phyloP scores from a whole-genome alignment of 2,888 invertebrate genomes.

The Busseola fusca region DNA sequence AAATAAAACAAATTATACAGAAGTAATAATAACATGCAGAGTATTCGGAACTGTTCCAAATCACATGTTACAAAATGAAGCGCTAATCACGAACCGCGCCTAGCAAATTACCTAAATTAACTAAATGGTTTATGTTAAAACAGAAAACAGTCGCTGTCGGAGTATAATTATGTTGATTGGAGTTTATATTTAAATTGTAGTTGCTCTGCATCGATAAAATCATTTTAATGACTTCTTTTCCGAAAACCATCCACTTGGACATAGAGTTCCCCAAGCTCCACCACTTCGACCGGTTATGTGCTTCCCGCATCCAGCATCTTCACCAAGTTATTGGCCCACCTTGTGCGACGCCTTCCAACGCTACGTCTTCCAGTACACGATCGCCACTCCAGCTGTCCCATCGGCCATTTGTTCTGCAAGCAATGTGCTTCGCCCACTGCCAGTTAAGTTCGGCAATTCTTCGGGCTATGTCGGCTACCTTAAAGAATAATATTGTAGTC shows the following conservation, averaged over 20 bases:
- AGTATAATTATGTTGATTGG: conserved; percentile 44
- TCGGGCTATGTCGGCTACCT: not conserved
- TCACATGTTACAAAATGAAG: conserved; percentile 57
- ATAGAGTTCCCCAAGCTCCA: not conserved
- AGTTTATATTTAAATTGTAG: conserved; percentile 8
- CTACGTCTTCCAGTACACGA: not conserved
- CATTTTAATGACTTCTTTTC: not conserved
- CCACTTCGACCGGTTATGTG: not conserved
- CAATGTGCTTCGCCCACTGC: not conserved
- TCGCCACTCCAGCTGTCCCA: not conserved
- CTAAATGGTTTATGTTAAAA: conserved; percentile 58
- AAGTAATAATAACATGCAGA: conserved; percentile 47
- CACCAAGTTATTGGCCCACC: not conserved
- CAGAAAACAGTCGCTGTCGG: conserved; percentile 36
- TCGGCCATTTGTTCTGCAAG: not conserved
- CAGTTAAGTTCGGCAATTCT: not conserved
- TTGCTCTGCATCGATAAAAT: not conserved
- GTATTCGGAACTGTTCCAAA: conserved; percentile 54
- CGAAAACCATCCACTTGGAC: not conserved
- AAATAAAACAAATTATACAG: conserved; percentile 37
- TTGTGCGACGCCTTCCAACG: not conserved
- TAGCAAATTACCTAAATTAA: conserved; percentile 55
- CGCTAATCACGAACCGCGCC: conserved; percentile 55
- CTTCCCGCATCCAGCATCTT: not conserved
- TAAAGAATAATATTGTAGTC: not conserved